Evolutionary conservation across 1,140 invertebrate genomes (phyloP).

Genomic region (Meteorus sp.): DNA sequence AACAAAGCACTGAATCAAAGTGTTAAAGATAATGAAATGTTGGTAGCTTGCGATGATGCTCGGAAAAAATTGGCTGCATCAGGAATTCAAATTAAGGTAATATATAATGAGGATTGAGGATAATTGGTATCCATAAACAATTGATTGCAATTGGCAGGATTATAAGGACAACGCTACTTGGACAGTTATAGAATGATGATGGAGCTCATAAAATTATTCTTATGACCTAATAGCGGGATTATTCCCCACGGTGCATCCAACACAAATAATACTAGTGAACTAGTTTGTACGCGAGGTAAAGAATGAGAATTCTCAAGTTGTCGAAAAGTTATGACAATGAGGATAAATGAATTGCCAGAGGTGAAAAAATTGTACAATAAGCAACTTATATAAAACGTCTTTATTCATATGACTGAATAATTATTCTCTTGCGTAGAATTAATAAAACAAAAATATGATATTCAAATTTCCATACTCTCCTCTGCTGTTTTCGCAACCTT

Average conservation of each 20-base stretch:
- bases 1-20: constrained; percentile 56
- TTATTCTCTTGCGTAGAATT: too few relatives aligned
- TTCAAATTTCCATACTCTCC: constrained; percentile 22
- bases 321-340: too few relatives aligned
- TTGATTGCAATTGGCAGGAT: constrained; percentile 53
- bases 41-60: constrained; percentile 72
- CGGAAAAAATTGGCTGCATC: constrained; percentile 66
- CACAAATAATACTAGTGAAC: too few relatives aligned
- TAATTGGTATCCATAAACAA: not conserved
- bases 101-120: constrained; percentile 6
- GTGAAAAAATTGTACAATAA: too few relatives aligned
- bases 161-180: constrained; percentile 63
- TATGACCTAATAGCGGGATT: too few relatives aligned
- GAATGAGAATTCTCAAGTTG: too few relatives aligned
- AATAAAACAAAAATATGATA: constrained; percentile 22
- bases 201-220: not conserved
- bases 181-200: constrained; percentile 42
- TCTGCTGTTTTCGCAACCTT: constrained; percentile 36
- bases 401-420: too few relatives aligned
- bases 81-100: constrained; percentile 65
- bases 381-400: too few relatives aligned
- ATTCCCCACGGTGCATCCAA: too few relatives aligned
- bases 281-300: too few relatives aligned
- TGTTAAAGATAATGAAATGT: constrained; percentile 63
- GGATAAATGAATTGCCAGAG: too few relatives aligned